A percentile compares a stretch with the other conserved stretches of the same genome.
These are phyloP conservation scores for Sphaerophoria rueppellii DNA, from an alignment of 2,888 invertebrate genomes.

Conservation along the genomic window DNA sequence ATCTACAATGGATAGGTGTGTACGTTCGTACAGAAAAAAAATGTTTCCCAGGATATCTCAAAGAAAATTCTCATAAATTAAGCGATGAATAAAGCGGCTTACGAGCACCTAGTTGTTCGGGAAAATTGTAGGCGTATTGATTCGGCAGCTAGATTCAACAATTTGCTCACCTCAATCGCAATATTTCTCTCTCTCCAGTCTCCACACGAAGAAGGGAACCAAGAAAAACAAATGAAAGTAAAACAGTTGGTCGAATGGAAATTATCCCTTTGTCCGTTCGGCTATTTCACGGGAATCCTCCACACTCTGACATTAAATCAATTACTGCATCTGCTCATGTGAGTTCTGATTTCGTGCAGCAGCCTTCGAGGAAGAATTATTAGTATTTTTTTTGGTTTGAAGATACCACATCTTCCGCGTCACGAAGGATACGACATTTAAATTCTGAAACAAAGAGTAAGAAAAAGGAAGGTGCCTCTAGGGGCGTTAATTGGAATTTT, in stretches of 20 bases:
- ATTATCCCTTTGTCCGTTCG: constrained; percentile 68
- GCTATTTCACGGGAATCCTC: constrained; percentile 60
- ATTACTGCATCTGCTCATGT: constrained; percentile 59
- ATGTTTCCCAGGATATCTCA: constrained; percentile 18
- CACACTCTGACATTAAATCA: constrained; percentile 59
- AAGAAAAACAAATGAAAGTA: constrained; percentile 39
- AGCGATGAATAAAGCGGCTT: constrained; percentile 20
- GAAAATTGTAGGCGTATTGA: constrained; percentile 60
- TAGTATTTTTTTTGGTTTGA: constrained; percentile 42
- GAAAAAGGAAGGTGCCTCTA: constrained; percentile 31
- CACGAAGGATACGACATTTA: constrained; percentile 55
- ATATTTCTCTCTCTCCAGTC: too few relatives aligned
- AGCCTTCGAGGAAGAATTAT: constrained; percentile 45
- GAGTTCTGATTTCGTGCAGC: constrained; percentile 46
- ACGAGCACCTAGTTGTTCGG: background rate
- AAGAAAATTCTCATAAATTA: constrained; percentile 34
- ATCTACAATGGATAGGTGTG: constrained; percentile 22
- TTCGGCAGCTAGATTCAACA: constrained; percentile 45
- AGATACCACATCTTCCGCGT: constrained; percentile 26
- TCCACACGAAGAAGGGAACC: too few relatives aligned
- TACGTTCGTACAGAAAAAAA: too few relatives aligned
- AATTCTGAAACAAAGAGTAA: constrained; percentile 41
- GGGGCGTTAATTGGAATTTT: constrained; percentile 71
- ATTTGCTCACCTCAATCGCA: constrained; percentile 58
- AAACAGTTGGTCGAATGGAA: constrained; percentile 63